Conservation (phyloP, 2,888 invertebrate species). For the Chaetoderma sp. region DNA sequence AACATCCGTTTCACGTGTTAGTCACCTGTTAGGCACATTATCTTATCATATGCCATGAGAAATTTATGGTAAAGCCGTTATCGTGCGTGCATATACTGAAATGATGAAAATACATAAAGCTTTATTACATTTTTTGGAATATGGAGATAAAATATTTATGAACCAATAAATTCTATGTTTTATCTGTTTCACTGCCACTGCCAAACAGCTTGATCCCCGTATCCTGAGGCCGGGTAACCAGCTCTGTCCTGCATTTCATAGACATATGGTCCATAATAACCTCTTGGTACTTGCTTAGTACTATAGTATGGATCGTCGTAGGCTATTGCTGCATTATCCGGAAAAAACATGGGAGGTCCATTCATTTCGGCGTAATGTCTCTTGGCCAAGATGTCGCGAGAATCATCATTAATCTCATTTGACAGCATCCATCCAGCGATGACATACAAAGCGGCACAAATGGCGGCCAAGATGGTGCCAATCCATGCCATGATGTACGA, state of each 20-base stretch:
- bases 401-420: slow-evolving; percentile 33
- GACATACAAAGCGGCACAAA: slow-evolving; percentile 58
- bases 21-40: too few relatives aligned
- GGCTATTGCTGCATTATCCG: background rate
- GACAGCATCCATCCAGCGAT: slow-evolving; percentile 57
- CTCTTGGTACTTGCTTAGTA: too few relatives aligned
- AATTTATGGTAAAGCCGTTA: too few relatives aligned
- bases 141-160: too few relatives aligned
- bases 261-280: slow-evolving; percentile 1
- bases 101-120: too few relatives aligned
- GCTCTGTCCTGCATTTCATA: background rate
- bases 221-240: background rate
- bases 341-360: background rate
- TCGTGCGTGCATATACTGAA: too few relatives aligned
- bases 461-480: slow-evolving; percentile 53
- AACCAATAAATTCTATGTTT: too few relatives aligned
- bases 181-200: slow-evolving; percentile 9
- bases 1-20: too few relatives aligned
- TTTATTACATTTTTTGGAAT: too few relatives aligned
- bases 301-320: slow-evolving; percentile 5
- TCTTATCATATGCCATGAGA: too few relatives aligned
- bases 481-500: slow-evolving; percentile 65
- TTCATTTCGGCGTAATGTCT: too few relatives aligned
- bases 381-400: background rate
- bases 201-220: background rate